Base-by-base conservation (phyloP, 1,140 invertebrate species). In the Metaphire vulgaris region DNA sequence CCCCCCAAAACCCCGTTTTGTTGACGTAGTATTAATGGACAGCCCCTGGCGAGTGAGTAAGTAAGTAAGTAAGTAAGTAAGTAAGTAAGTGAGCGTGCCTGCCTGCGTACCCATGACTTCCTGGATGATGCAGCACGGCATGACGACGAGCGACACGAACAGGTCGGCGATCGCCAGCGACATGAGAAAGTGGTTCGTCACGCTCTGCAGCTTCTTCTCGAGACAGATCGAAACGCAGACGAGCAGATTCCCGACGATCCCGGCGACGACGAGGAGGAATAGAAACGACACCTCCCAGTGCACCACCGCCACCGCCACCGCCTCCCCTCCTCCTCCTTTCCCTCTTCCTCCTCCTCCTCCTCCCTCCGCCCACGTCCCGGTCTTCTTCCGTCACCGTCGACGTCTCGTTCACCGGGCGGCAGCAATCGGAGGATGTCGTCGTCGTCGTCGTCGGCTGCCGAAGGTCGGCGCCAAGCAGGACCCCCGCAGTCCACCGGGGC, bases 51-150 rank as follows among this genome's bases (percentile, higher is more conserved):
- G n/a, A n/a, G n/a, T n/a, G n/a, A n/a, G n/a, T n/a, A n/a, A n/a
- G n/a, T n/a, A n/a, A 65, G 26, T 26, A 65, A 65, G 26, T 26
- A 65, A 65, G 26, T 26, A 26, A 65, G 26, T 15, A 65, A 65
- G 26, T 26, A 26, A 65, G 26, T 26, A 26, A 65, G 26, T 26
- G 14, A 69, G 30, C 68, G 28, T n/a, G 12, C 14, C 16, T 12
- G 30, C n/a, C 2, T 1, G 33, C 69, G n/a, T 85, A 94, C 93
- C 92, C 80, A 93, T 86, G 86, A 95, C 92, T 81, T 92, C 92
- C 6, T 91, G 91, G 79, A 94, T 91, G 15, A 92, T 92, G 68
- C 92, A 92, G 82, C 95, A 89, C 2, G 93, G 93, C 93, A 96
- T 96, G 12, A 95, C 93, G 83, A 95, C 91, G 67, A 94, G 85